Evolutionary conservation across 2,113 vertebrate species (phyloP).

Genomic region (Odontophorus gujanensis): DNA sequence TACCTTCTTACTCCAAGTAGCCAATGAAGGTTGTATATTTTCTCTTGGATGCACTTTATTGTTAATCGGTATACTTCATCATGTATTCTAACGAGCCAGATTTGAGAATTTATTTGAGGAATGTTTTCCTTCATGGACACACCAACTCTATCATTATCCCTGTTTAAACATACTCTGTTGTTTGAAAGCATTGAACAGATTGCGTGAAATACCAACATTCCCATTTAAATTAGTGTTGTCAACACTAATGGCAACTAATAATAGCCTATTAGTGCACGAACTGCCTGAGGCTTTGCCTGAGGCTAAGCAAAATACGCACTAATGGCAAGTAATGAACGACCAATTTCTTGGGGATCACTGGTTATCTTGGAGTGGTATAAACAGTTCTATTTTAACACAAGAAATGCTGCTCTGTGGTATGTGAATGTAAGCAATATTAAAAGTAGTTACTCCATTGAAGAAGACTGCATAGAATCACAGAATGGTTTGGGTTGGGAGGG

Average conservation of each 20-base stretch:
- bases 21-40: background rate
- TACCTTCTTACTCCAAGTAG: background rate
- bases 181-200: conserved; percentile 38
- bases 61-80: background rate
- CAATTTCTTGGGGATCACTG: conserved; percentile 46
- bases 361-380: conserved; percentile 15
- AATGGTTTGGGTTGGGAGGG: too few species aligned
- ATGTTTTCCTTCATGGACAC: background rate
- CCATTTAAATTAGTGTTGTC: conserved; percentile 44
- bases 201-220: conserved; percentile 16
- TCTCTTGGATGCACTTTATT: background rate
- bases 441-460: background rate
- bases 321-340: conserved; percentile 48
- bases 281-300: conserved; percentile 53
- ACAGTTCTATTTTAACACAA: conserved; percentile 18
- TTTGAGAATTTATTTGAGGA: conserved; percentile 1
- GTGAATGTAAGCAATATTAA: background rate
- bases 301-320: conserved; percentile 55
- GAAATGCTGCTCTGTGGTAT: background rate
- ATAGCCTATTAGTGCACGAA: conserved; percentile 15
- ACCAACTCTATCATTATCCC: conserved; percentile 14
- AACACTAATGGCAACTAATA: conserved; percentile 48
- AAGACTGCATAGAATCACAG: background rate
- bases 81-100: background rate
- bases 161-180: conserved; percentile 8